Percentiles rank a stretch among this genome's conserved stretches.
phyloP scores from a whole-genome alignment of 1,140 invertebrate species.

The Copidosoma floridanum region DNA sequence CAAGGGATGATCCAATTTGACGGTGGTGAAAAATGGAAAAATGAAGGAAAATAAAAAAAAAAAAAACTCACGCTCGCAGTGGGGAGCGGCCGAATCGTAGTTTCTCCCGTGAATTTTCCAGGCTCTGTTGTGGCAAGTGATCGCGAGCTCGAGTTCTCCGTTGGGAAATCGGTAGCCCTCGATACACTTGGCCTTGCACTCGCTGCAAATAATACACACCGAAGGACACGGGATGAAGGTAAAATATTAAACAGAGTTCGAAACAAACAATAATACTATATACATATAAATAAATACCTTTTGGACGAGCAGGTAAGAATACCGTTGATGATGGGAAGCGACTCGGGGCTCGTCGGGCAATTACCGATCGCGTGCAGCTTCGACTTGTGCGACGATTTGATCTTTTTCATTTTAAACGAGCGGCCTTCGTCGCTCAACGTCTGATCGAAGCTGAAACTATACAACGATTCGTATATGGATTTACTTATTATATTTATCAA shows the following conservation, averaged over 20 bases:
- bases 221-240: too few species aligned
- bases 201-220: too few species aligned
- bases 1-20: too few species aligned
- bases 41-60: too few species aligned
- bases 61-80: slow-evolving; percentile 65
- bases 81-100: slow-evolving; percentile 54
- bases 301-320: slow-evolving; percentile 49
- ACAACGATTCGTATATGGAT: too few species aligned
- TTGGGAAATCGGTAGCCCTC: slow-evolving; percentile 62
- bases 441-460: neutral
- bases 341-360: too few species aligned
- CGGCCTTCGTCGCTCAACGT: neutral
- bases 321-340: slow-evolving; percentile 54
- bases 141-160: slow-evolving; percentile 54
- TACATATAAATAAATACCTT: too few species aligned
- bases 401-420: neutral
- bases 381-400: neutral
- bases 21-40: too few species aligned
- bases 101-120: slow-evolving; percentile 60
- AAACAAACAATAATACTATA: too few species aligned
- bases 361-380: too few species aligned
- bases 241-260: too few species aligned
- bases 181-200: slow-evolving; percentile 61
- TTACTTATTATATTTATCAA: too few species aligned
- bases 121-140: slow-evolving; percentile 58